These are phyloP conservation scores for Amphipoea oculea DNA, from an alignment of 2,888 invertebrate species.

Conservation along the genomic window DNA sequence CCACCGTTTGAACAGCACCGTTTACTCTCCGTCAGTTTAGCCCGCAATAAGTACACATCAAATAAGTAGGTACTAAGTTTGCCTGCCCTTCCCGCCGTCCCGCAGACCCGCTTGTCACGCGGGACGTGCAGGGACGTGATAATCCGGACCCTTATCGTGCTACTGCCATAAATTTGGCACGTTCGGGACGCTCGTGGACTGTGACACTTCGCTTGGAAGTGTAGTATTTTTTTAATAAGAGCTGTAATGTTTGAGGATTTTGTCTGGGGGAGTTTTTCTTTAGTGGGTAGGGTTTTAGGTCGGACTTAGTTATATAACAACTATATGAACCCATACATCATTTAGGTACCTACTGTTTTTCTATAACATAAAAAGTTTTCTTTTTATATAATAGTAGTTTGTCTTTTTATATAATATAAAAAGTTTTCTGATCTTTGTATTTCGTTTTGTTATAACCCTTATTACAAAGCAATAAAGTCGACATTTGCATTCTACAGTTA, in stretches of 20 bases:
- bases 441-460: no score
- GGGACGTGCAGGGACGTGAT: conserved; percentile 66
- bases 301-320: neutral
- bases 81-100: conserved; percentile 40
- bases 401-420: no score
- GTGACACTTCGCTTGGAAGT: conserved; percentile 49
- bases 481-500: no score
- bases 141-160: conserved; percentile 74
- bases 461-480: no score
- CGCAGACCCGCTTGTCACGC: conserved; percentile 48
- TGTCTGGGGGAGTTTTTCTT: neutral
- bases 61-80: conserved; percentile 59
- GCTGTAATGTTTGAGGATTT: conserved; percentile 13
- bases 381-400: no score
- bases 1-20: conserved; percentile 32
- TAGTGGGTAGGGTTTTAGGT: neutral
- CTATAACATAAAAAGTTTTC: no score
- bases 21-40: conserved; percentile 56
- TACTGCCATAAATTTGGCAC: conserved; percentile 71
- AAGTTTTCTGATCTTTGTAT: no score
- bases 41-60: conserved; percentile 65
- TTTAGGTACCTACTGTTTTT: no score
- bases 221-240: conserved; percentile 42
- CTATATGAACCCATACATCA: neutral
- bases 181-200: conserved; percentile 45